Percentiles rank a stretch among this genome's conserved stretches.
phyloP scores from a whole-genome alignment of 2,797 vertebrate species.

The Myripristis jacobus region DNA sequence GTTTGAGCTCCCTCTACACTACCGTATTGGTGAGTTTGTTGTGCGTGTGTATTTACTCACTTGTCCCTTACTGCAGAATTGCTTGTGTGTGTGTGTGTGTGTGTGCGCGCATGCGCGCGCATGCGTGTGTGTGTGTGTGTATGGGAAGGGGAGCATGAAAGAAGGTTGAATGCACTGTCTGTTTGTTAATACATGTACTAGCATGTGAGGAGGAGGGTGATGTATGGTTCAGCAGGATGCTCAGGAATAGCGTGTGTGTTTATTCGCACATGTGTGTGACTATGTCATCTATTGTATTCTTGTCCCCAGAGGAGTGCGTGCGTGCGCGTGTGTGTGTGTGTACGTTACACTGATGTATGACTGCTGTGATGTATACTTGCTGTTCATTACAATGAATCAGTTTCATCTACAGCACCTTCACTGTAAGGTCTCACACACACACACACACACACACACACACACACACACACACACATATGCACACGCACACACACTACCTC shows the following conservation, averaged over 20 bases:
- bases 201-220: too few species aligned
- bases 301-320: neutral
- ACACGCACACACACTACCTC: constrained; percentile 3
- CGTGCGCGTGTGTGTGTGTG: too few species aligned
- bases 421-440: constrained; percentile 21
- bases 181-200: too few species aligned
- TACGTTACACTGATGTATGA: constrained; percentile 29
- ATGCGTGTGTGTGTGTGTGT: neutral
- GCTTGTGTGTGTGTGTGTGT: too few species aligned
- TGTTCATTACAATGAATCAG: constrained; percentile 28
- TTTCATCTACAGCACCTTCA: constrained; percentile 16
- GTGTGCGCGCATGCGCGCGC: neutral
- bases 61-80: neutral
- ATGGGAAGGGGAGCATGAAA: neutral
- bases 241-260: too few species aligned
- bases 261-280: too few species aligned
- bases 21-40: too few species aligned
- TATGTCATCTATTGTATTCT: neutral
- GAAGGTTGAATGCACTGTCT: too few species aligned
- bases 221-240: too few species aligned
- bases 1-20: too few species aligned
- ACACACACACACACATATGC: constrained; percentile 10
- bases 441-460: constrained; percentile 9
- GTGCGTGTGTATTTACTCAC: neutral
- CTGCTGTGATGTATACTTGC: too few species aligned